Conservation (phyloP, 2,113 vertebrate genomes). For the Octodon degus region DNA sequence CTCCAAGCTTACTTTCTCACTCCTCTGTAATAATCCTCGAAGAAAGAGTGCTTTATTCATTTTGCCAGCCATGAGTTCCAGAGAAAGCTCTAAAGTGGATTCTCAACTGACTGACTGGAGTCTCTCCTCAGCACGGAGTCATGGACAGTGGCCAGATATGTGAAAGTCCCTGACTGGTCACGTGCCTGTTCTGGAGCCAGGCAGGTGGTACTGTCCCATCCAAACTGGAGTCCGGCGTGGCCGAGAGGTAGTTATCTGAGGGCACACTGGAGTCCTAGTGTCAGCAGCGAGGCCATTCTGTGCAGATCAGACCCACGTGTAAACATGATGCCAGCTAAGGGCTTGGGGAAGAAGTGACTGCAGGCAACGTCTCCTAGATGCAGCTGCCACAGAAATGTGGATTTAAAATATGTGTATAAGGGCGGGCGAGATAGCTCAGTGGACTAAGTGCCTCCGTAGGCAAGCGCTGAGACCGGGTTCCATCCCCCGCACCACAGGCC, state of each 20-base stretch:
- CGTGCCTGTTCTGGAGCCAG: not conserved
- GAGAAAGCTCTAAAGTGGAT: not conserved
- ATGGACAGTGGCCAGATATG: not conserved
- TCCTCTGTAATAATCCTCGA: not conserved
- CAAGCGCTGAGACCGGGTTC: too few relatives aligned
- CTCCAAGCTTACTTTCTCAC: not conserved
- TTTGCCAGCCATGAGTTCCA: slow-evolving; percentile 19
- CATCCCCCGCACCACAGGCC: too few relatives aligned
- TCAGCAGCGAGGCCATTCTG: not conserved
- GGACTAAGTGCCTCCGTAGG: too few relatives aligned
- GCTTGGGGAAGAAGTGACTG: too few relatives aligned
- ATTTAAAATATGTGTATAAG: not conserved
- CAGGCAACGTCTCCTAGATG: not conserved
- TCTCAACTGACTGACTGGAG: not conserved
- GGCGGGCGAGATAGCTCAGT: too few relatives aligned
- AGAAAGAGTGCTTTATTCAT: not conserved
- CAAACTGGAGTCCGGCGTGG: not conserved
- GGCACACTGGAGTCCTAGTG: not conserved
- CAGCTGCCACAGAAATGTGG: not conserved
- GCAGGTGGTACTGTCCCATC: not conserved
- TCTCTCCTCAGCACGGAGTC: not conserved
- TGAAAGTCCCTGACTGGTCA: not conserved
- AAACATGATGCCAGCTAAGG: too few relatives aligned
- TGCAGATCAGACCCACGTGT: not conserved
- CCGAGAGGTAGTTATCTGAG: not conserved